Conservation (phyloP, 2,888 invertebrate genomes). For the Zeuzera pyrina region DNA sequence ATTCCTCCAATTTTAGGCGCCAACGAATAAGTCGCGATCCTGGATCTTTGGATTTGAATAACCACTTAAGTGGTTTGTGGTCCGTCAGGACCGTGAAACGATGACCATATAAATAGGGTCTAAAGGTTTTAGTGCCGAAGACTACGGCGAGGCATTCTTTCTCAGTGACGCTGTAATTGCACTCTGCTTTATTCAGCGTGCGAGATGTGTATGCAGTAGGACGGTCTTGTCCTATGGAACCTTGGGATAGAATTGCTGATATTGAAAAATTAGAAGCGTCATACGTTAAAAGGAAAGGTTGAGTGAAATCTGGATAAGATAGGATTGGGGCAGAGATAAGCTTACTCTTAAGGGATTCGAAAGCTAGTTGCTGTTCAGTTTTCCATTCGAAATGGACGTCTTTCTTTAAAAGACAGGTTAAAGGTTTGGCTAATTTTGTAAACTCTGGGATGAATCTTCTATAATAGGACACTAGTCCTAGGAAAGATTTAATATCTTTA, state of each 20-base stretch:
- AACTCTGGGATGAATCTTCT: too few species aligned
- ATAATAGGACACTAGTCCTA: neutral
- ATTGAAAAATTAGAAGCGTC: slow-evolving; percentile 12
- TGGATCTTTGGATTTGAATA: neutral
- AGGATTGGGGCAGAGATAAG: slow-evolving; percentile 9
- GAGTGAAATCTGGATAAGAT: slow-evolving; percentile 13
- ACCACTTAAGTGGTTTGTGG: slow-evolving; percentile 2
- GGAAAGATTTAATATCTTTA: slow-evolving; percentile 4
- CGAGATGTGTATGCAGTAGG: slow-evolving; percentile 21
- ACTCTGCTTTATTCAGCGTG: slow-evolving; percentile 15
- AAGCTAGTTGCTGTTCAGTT: neutral
- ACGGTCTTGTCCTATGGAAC: slow-evolving; percentile 5
- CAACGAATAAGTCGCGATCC: slow-evolving; percentile 1
- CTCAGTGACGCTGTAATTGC: slow-evolving; percentile 17
- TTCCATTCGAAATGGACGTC: neutral
- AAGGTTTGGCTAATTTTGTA: slow-evolving; percentile 2
- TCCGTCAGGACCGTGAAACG: slow-evolving; percentile 8
- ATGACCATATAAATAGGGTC: slow-evolving; percentile 9
- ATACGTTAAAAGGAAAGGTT: slow-evolving; percentile 14
- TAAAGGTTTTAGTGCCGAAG: slow-evolving; percentile 9
- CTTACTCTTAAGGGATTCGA: neutral
- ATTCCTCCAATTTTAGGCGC: slow-evolving; percentile 8
- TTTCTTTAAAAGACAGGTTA: slow-evolving; percentile 1
- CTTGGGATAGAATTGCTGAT: slow-evolving; percentile 17
- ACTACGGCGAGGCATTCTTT: slow-evolving; percentile 9